phyloP scores from a whole-genome alignment of 2,888 invertebrate genomes.

The Congeria kusceri region DNA sequence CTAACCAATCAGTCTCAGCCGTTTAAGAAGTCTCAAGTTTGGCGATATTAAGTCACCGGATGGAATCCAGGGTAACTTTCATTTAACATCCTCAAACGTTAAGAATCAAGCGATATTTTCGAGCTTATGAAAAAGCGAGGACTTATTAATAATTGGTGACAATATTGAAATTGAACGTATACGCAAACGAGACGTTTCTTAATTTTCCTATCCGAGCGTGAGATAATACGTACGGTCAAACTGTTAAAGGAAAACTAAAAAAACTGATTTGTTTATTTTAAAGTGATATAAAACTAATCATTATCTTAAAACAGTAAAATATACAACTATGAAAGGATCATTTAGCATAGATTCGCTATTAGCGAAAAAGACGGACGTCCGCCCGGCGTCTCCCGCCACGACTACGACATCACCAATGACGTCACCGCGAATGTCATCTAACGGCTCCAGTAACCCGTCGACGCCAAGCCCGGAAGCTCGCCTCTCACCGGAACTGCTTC shows the following conservation, averaged over 20 bases:
- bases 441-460: slow-evolving; percentile 69
- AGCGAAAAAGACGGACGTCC: slow-evolving; percentile 86
- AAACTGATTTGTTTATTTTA: too few species aligned
- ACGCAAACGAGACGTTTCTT: too few species aligned
- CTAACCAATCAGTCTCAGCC: slow-evolving; percentile 46
- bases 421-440: slow-evolving; percentile 70
- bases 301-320: background rate
- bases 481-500: slow-evolving; percentile 64
- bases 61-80: slow-evolving; percentile 28
- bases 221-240: too few species aligned
- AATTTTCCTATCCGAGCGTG: too few species aligned
- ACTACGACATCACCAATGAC: slow-evolving; percentile 23
- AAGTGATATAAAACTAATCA: background rate
- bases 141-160: too few species aligned
- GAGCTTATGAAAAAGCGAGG: too few species aligned
- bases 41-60: slow-evolving; percentile 56
- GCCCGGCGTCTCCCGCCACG: slow-evolving; percentile 17
- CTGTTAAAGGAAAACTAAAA: too few species aligned
- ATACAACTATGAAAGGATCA: slow-evolving; percentile 86
- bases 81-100: background rate
- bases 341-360: slow-evolving; percentile 96
- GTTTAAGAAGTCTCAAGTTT: slow-evolving; percentile 44
- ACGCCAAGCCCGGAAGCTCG: slow-evolving; percentile 74
- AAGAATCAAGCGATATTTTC: too few species aligned
- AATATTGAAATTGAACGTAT: too few species aligned